phyloP scores from a whole-genome alignment of 2,888 invertebrate species.

The Campopleginae sp. region DNA sequence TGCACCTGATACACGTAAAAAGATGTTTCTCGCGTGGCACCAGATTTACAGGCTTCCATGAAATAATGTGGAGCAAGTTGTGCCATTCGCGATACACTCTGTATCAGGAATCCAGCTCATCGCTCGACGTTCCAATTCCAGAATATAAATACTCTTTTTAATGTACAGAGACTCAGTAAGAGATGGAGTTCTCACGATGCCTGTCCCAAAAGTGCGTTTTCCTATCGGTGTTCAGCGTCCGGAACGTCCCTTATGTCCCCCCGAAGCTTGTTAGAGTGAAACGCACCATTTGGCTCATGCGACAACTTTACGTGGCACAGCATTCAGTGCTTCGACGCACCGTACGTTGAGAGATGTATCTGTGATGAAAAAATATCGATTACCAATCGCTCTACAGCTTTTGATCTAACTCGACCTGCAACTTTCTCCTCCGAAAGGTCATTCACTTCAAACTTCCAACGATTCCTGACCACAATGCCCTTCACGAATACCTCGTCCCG shows the following conservation, averaged over 20 bases:
- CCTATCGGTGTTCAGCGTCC: too few species aligned
- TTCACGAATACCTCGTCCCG: constrained; percentile 48
- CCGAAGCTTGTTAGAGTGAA: too few species aligned
- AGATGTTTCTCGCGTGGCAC: not conserved
- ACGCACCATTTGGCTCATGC: too few species aligned
- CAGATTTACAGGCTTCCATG: constrained; percentile 69
- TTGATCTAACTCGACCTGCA: not conserved
- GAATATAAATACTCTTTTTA: not conserved
- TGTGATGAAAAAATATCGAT: not conserved
- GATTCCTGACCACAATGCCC: not conserved
- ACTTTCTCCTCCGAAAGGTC: not conserved
- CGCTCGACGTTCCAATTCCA: not conserved
- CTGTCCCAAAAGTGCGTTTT: too few species aligned
- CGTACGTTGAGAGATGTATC: too few species aligned
- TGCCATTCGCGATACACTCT: constrained; percentile 77
- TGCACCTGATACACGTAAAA: not conserved
- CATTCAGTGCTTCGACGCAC: too few species aligned
- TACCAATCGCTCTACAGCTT: not conserved
- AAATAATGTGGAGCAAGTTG: constrained; percentile 41
- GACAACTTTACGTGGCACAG: too few species aligned
- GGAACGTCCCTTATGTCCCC: too few species aligned
- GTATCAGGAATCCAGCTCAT: constrained; percentile 75
- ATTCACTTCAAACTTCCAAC: not conserved
- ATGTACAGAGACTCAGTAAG: not conserved
- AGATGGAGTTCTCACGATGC: not conserved